phyloP scores from a whole-genome alignment of 2,797 vertebrate genomes.

The Podargus strigoides region DNA sequence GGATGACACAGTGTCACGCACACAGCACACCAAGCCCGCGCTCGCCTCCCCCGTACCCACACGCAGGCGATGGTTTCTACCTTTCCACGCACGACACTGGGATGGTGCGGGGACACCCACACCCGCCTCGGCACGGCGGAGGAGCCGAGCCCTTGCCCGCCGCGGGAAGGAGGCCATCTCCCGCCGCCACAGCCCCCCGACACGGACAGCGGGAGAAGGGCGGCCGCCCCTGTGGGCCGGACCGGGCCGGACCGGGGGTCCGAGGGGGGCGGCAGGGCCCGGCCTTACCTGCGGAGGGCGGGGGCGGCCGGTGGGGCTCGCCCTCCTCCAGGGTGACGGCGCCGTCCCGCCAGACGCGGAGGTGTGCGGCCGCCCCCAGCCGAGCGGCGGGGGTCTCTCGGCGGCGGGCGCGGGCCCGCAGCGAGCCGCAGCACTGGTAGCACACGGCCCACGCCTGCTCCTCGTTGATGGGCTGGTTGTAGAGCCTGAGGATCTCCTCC shows the following conservation, averaged over 20 bases:
- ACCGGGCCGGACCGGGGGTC: too few relatives aligned
- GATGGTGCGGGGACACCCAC: background rate
- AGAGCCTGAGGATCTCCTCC: slow-evolving; percentile 87
- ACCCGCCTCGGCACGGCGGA: background rate
- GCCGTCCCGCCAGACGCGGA: slow-evolving; percentile 84
- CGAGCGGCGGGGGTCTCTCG: background rate
- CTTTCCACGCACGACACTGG: background rate
- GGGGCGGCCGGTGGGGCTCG: background rate
- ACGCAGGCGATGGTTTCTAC: background rate
- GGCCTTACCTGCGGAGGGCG: slow-evolving; percentile 46
- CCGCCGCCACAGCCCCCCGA: background rate
- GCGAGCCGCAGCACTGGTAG: slow-evolving; percentile 86
- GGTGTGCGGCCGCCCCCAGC: slow-evolving; percentile 71
- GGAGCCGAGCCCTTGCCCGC: background rate
- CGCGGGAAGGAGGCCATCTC: background rate
- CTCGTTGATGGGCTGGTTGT: slow-evolving; percentile 95
- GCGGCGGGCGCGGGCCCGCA: slow-evolving; percentile 65
- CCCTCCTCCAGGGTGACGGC: slow-evolving; percentile 70
- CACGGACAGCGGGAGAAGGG: background rate
- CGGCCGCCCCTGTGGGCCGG: too few relatives aligned
- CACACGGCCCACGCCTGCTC: slow-evolving; percentile 98
- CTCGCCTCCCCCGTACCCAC: background rate
- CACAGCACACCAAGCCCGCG: background rate
- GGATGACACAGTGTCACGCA: background rate
- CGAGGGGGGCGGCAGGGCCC: too few relatives aligned